phyloP scores from a whole-genome alignment of 2,888 invertebrate genomes.

The Diaperis boleti region DNA sequence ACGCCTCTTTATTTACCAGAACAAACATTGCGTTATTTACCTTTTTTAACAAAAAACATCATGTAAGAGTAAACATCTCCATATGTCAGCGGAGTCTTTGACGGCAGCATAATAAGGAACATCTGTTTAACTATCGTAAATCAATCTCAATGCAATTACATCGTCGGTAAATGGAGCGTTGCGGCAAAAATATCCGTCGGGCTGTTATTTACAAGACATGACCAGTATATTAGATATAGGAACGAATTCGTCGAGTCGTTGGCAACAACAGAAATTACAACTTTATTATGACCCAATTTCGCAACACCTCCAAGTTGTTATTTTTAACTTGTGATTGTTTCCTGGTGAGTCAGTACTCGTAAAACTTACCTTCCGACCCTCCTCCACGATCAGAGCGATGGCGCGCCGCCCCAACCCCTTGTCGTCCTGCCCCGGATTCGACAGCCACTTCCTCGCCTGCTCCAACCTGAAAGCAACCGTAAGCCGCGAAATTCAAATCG shows the following conservation, averaged over 20 bases:
- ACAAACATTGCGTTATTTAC: no score
- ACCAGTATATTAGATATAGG: no score
- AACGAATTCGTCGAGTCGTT: no score
- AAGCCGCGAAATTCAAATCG: background rate
- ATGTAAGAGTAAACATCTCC: no score
- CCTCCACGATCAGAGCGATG: constrained; percentile 91
- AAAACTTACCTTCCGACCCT: constrained; percentile 84
- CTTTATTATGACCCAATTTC: constrained; percentile 6
- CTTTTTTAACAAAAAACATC: background rate
- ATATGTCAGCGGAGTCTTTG: background rate
- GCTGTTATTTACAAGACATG: background rate
- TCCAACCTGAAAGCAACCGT: constrained; percentile 74
- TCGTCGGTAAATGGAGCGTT: background rate
- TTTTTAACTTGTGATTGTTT: background rate
- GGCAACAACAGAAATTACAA: constrained; percentile 1
- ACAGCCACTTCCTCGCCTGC: constrained; percentile 95
- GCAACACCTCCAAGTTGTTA: constrained; percentile 53
- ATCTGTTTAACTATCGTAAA: background rate
- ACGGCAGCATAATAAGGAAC: background rate
- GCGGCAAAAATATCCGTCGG: background rate
- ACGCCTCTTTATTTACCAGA: no score
- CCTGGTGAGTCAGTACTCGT: background rate
- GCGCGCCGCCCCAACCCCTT: constrained; percentile 93
- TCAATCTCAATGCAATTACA: background rate
- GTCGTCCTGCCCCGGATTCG: constrained; percentile 92